Percentiles rank a stretch among this genome's conserved stretches.
Conservation (phyloP, 2,113 vertebrate species). For the Cryptotis parvus region DNA sequence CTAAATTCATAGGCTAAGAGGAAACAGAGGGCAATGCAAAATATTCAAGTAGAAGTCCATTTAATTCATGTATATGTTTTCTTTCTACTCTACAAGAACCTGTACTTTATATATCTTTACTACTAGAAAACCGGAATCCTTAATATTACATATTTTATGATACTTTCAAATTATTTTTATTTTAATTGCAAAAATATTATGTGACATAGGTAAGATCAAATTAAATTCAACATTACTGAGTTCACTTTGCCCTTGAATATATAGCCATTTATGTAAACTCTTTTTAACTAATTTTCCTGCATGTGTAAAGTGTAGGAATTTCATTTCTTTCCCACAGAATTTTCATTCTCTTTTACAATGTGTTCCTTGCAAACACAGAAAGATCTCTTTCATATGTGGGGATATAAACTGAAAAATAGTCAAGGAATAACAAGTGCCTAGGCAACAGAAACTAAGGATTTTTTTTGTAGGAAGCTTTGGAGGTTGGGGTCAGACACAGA, state of each 20-base stretch:
- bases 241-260: slow-evolving; percentile 3
- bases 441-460: too few relatives aligned
- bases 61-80: slow-evolving; percentile 83
- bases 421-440: too few relatives aligned
- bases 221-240: neutral
- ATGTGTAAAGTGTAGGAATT: neutral
- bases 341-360: neutral
- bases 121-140: slow-evolving; percentile 41
- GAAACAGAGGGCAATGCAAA: slow-evolving; percentile 77
- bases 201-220: slow-evolving; percentile 42
- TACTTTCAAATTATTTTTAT: slow-evolving; percentile 46
- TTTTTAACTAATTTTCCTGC: slow-evolving; percentile 18
- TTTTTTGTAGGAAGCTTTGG: too few relatives aligned
- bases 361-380: neutral
- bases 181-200: slow-evolving; percentile 31
- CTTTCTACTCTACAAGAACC: slow-evolving; percentile 67
- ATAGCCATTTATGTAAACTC: slow-evolving; percentile 40
- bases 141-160: slow-evolving; percentile 45
- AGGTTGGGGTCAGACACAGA: too few relatives aligned
- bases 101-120: slow-evolving; percentile 69
- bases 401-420: too few relatives aligned
- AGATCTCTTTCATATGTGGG: too few relatives aligned
- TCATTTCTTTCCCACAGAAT: neutral
- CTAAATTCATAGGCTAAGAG: slow-evolving; percentile 77
- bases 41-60: slow-evolving; percentile 74